Evolutionary conservation across 2,797 vertebrate genomes (phyloP).

Genomic region (Sarcophilus harrisii): DNA sequence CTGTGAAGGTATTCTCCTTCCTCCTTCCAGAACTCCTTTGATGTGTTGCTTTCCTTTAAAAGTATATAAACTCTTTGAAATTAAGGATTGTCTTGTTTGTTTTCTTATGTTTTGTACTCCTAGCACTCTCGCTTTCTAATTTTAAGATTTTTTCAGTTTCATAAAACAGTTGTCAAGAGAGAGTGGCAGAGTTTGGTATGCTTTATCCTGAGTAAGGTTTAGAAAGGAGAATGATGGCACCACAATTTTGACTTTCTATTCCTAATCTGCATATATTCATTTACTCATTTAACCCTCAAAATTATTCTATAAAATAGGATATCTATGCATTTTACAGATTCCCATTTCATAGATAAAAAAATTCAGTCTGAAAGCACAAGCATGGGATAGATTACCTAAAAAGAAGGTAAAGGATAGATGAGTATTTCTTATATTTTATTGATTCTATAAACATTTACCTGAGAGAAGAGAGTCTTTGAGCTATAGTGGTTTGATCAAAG

Average conservation of each 20-base stretch:
- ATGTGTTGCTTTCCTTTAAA: background rate
- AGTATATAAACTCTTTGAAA: background rate
- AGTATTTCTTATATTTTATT: background rate
- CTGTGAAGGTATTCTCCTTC: background rate
- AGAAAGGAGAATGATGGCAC: background rate
- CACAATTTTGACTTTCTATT: background rate
- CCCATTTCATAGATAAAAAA: background rate
- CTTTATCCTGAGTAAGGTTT: background rate
- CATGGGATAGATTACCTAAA: background rate
- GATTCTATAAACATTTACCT: background rate
- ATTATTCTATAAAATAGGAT: background rate
- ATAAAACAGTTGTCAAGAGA: background rate
- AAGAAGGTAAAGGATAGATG: background rate
- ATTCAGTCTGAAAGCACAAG: background rate
- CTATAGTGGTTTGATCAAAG: background rate
- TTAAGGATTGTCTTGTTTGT: background rate
- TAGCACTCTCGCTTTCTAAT: no score
- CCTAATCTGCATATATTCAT: background rate
- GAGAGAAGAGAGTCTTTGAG: background rate
- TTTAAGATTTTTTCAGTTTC: no score
- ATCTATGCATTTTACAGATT: background rate
- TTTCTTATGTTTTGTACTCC: background rate
- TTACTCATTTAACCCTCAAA: background rate
- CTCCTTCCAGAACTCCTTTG: background rate
- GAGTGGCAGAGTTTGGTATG: background rate